phyloP scores from a whole-genome alignment of 1,140 invertebrate genomes.

The Helicoverpa zea region DNA sequence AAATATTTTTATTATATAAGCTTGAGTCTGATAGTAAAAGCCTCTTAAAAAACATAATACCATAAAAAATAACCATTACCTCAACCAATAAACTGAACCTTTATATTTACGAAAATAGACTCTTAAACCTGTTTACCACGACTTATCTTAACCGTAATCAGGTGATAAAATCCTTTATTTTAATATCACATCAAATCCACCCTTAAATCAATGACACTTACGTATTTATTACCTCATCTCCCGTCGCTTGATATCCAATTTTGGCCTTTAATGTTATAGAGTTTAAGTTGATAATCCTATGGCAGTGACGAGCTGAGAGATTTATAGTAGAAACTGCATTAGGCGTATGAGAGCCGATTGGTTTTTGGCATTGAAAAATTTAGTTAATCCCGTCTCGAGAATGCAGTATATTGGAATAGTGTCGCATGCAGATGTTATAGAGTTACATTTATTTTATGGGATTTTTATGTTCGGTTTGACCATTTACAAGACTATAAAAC shows the following conservation, averaged over 20 bases:
- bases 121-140: too few species aligned
- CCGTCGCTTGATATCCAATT: not conserved
- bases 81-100: too few species aligned
- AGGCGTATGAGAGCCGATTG: slow-evolving; percentile 35
- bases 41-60: too few species aligned
- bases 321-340: slow-evolving; percentile 39
- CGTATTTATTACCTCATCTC: slow-evolving; percentile 2
- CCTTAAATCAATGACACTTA: slow-evolving; percentile 1
- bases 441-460: not conserved
- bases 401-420: slow-evolving; percentile 31
- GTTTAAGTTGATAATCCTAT: not conserved
- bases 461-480: not conserved
- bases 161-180: not conserved
- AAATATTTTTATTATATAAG: too few species aligned
- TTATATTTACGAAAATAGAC: too few species aligned
- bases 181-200: not conserved
- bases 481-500: too few species aligned
- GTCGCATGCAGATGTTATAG: slow-evolving; percentile 32
- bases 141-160: too few species aligned
- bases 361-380: slow-evolving; percentile 44
- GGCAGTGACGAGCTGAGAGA: not conserved
- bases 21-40: too few species aligned
- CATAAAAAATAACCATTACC: too few species aligned
- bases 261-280: not conserved
- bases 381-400: not conserved